Evolutionary conservation across 1,140 invertebrate species (phyloP).

Genomic region (Drosophila parabipectinata): DNA sequence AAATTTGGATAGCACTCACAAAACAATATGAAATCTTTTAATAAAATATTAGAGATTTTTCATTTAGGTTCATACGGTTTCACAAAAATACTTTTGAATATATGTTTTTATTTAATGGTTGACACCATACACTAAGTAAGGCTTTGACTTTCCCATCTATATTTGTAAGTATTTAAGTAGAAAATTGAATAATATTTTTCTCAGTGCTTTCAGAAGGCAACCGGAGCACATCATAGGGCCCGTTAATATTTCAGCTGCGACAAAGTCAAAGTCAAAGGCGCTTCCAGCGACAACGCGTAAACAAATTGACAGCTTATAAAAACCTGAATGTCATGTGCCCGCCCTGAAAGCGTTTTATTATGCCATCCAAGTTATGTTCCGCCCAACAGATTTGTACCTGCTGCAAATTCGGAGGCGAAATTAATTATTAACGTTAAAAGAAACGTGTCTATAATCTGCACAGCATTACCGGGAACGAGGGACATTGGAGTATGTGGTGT

Average conservation of each 20-base stretch:
- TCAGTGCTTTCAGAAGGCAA: slow-evolving; percentile 16
- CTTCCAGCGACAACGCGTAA: slow-evolving; percentile 58
- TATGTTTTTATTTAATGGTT: no score
- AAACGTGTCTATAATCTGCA: slow-evolving; percentile 70
- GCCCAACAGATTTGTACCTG: slow-evolving; percentile 24
- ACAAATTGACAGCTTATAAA: slow-evolving; percentile 81
- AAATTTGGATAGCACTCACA: neutral
- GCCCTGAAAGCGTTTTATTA: slow-evolving; percentile 70
- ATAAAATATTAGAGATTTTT: neutral
- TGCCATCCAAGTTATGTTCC: slow-evolving; percentile 77
- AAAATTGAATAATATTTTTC: neutral
- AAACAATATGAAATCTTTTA: neutral
- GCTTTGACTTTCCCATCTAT: no score
- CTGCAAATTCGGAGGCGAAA: slow-evolving; percentile 47
- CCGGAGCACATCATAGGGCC: slow-evolving; percentile 8
- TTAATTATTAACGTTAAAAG: slow-evolving; percentile 68
- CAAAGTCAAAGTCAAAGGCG: slow-evolving; percentile 61
- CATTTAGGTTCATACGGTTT: no score
- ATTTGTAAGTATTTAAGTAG: neutral
- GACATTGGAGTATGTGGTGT: neutral
- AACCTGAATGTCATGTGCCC: slow-evolving; percentile 74
- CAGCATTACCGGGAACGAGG: neutral
- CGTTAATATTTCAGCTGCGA: slow-evolving; percentile 75
- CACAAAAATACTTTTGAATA: no score
- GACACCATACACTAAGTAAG: no score